Evolutionary conservation across 2,888 invertebrate species (phyloP).

Genomic region (Strigamia transsilvanica): DNA sequence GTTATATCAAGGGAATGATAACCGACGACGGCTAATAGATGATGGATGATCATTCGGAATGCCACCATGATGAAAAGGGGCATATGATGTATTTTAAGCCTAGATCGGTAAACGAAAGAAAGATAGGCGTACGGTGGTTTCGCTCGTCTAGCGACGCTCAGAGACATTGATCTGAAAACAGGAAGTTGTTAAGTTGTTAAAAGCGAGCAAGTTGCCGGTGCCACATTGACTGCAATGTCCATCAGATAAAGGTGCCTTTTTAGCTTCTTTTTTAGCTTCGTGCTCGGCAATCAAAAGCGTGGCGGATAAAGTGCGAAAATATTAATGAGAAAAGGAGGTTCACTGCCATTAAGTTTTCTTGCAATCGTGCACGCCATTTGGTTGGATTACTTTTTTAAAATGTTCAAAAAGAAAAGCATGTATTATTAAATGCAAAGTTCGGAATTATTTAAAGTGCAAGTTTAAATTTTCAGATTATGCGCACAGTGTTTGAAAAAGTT

Average conservation of each 20-base stretch:
- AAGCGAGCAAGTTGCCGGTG: background rate
- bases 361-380: slow-evolving; percentile 32
- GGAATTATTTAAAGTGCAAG: background rate
- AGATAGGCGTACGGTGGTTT: too few relatives aligned
- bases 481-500: background rate
- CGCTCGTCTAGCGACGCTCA: too few relatives aligned
- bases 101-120: background rate
- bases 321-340: slow-evolving; percentile 47
- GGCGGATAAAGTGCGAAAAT: slow-evolving; percentile 33
- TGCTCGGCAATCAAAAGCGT: slow-evolving; percentile 8
- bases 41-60: slow-evolving; percentile 26
- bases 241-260: background rate
- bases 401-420: slow-evolving; percentile 1
- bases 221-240: slow-evolving; percentile 1
- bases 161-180: background rate
- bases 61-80: background rate
- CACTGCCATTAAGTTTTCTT: slow-evolving; percentile 42
- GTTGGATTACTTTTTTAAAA: slow-evolving; percentile 46
- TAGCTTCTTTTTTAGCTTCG: background rate
- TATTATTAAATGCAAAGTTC: slow-evolving; percentile 33
- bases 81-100: background rate
- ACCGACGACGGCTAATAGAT: background rate
- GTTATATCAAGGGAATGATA: slow-evolving; percentile 16
- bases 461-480: background rate
- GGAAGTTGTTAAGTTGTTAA: slow-evolving; percentile 29